phyloP scores from a whole-genome alignment of 1,140 invertebrate species.

The Aleiodes sp. region DNA sequence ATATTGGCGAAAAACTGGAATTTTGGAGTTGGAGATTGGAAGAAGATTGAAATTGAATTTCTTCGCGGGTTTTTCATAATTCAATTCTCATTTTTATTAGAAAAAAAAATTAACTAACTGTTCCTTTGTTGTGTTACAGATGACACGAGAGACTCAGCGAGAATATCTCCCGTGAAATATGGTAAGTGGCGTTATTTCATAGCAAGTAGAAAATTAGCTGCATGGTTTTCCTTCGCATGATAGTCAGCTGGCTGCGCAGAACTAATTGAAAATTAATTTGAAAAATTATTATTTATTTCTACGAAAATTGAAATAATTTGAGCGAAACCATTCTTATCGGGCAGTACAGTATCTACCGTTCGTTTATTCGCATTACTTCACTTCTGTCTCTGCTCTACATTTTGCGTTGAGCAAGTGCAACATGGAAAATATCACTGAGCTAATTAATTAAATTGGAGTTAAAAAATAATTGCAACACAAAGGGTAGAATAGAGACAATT shows the following conservation, averaged over 20 bases:
- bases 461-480: background rate
- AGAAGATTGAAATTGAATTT: conserved; percentile 33
- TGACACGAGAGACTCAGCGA: background rate
- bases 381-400: conserved; percentile 3
- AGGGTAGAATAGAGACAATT: conserved; percentile 2
- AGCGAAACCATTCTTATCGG: conserved; percentile 7
- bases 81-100: background rate
- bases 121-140: conserved; percentile 9
- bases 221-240: conserved; percentile 6
- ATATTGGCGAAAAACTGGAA: too few species aligned
- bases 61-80: conserved; percentile 30
- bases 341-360: background rate
- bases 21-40: too few species aligned
- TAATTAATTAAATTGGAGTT: conserved; percentile 1
- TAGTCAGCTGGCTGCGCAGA: background rate
- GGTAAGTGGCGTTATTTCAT: background rate
- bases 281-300: background rate
- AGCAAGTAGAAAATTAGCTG: background rate
- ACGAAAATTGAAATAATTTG: too few species aligned
- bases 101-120: too few species aligned
- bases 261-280: background rate
- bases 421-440: background rate
- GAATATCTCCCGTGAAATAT: background rate
- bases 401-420: background rate
- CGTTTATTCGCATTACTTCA: background rate